phyloP scores from a whole-genome alignment of 2,888 invertebrate species.

The Drosophila kanekoi region DNA sequence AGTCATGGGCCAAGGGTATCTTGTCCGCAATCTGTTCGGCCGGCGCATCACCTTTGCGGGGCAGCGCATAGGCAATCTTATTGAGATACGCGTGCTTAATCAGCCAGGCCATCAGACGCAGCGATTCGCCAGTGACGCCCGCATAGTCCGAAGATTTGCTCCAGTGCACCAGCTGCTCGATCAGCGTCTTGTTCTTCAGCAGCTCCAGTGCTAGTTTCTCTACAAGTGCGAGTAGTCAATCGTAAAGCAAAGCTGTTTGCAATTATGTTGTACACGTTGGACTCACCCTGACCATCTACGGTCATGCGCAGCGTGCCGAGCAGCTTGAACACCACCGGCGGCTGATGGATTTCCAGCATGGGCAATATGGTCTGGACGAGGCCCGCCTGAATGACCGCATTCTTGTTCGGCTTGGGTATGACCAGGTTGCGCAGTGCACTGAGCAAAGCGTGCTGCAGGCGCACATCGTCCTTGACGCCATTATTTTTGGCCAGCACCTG shows the following conservation, averaged over 20 bases:
- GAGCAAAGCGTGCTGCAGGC: constrained; percentile 85
- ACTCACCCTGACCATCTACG: constrained; percentile 92
- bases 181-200: constrained; percentile 87
- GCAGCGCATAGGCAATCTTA: constrained; percentile 82
- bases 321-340: constrained; percentile 94
- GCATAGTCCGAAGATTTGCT: constrained; percentile 91
- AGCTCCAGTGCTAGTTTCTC: constrained; percentile 90
- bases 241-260: neutral
- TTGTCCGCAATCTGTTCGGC: constrained; percentile 80
- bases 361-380: constrained; percentile 91
- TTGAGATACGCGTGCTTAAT: constrained; percentile 89
- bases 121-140: constrained; percentile 93
- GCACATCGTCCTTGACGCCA: constrained; percentile 87
- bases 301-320: constrained; percentile 94
- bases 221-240: constrained; percentile 76
- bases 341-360: constrained; percentile 89
- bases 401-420: constrained; percentile 91
- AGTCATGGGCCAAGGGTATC: constrained; percentile 73
- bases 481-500: constrained; percentile 87
- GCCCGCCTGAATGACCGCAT: constrained; percentile 89
- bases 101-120: constrained; percentile 91
- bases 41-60: constrained; percentile 82
- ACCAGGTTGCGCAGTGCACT: constrained; percentile 92
- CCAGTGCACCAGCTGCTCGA: constrained; percentile 90
- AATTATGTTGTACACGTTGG: too few species aligned